Base-by-base conservation (phyloP, 2,888 invertebrate species). In the Apamea anceps region DNA sequence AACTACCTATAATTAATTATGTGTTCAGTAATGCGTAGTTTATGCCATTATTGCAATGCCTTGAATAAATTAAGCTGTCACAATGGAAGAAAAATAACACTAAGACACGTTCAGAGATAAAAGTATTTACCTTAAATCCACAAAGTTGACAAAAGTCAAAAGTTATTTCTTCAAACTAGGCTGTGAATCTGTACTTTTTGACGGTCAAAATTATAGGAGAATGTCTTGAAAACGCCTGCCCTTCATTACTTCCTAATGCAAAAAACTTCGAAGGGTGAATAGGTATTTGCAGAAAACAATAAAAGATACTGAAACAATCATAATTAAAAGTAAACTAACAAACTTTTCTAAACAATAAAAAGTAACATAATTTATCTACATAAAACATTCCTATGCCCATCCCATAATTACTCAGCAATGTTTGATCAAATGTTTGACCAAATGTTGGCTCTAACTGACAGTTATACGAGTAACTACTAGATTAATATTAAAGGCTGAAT, bases 401-500 rank as follows among this genome's bases (percentile, higher is more conserved):
- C 87, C 66, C 15, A 66, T 77, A 79, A 81, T 81, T 72, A 75
- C 68, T 57, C 37, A 42, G 15, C 76, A 42, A 87, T 25, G 72
- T 75, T 87, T 72, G 78, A 37, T 45, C 85, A 65, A 85, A 82
- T 54, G 13, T 87, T 88, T 63, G 66, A 8, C 37, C 78, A 75
- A 83, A 86, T 37, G 2, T 77, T 81, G 15, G 78, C 3, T 28
- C 65, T 13, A 79, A 75, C 71, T 57, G 51, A 79, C 82, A 79
- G 77, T 72, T 80, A 74, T 1, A 68, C 74, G 48, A 80, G 32
- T 78, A 66, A 75, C 51, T 51, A 75, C 79, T 72, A 79, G 75
- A 84, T 87, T 84, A 85, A 75, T 81, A 89, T 88, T 87, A 76
- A 80, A 84, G 54, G 13, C 75, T 66, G 42, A 60, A 65, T 42